phyloP scores from a whole-genome alignment of 2,888 invertebrate genomes.

The Cybosia mesomella region DNA sequence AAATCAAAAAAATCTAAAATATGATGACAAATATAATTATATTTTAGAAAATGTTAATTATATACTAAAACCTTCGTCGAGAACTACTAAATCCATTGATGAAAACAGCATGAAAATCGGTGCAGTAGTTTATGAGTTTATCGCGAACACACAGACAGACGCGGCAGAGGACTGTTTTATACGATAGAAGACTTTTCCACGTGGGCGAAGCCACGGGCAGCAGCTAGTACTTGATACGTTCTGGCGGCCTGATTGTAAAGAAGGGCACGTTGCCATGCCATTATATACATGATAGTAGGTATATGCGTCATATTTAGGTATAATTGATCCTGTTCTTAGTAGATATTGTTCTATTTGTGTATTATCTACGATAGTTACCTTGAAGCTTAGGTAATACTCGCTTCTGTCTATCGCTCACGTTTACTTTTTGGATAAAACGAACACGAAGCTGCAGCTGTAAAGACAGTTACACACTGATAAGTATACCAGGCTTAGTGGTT shows the following conservation, averaged over 20 bases:
- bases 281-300: neutral
- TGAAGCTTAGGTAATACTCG: neutral
- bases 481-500: neutral
- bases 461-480: slow-evolving; percentile 5
- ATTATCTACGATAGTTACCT: slow-evolving; percentile 8
- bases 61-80: too few species aligned
- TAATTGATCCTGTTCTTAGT: slow-evolving; percentile 5
- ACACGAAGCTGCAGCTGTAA: slow-evolving; percentile 3
- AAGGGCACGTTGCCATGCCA: neutral
- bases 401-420: slow-evolving; percentile 8
- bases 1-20: too few species aligned
- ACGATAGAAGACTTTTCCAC: too few species aligned
- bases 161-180: too few species aligned
- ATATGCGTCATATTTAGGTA: neutral
- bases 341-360: slow-evolving; percentile 6
- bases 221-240: neutral
- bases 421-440: neutral
- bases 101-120: too few species aligned
- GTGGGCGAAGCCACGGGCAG: neutral
- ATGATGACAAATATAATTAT: too few species aligned
- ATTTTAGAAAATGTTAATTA: too few species aligned
- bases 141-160: too few species aligned
- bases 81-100: too few species aligned
- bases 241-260: neutral
- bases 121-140: too few species aligned